phyloP scores from a whole-genome alignment of 2,113 vertebrate species.

The Aldabrachelys gigantea region DNA sequence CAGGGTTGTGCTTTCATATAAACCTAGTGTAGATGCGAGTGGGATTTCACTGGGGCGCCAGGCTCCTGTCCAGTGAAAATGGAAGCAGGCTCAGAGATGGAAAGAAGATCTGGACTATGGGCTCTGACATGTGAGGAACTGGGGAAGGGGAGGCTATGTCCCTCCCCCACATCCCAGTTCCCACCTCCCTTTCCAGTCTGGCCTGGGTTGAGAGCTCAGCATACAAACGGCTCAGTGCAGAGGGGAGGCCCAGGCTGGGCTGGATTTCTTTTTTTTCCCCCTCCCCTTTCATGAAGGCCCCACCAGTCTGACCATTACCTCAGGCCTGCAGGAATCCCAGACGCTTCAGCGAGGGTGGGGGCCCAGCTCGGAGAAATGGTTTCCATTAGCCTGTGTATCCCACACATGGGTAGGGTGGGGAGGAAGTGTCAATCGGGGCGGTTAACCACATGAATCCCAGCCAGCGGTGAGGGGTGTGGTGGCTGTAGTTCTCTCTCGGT shows the following conservation, averaged over 20 bases:
- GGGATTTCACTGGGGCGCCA: not conserved
- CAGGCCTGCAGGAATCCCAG: not conserved
- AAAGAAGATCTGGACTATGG: not conserved
- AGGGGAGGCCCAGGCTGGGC: not conserved
- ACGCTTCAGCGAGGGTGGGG: accelerated
- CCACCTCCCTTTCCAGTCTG: not conserved
- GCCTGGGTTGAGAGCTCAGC: not conserved
- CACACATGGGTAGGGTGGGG: accelerated
- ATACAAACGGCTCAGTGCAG: accelerated
- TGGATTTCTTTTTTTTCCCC: not conserved
- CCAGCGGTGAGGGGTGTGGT: not conserved
- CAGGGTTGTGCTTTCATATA: not conserved
- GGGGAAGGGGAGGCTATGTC: not conserved
- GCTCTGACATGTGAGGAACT: not conserved
- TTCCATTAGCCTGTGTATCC: not conserved
- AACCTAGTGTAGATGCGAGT: not conserved
- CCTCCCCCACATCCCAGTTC: not conserved
- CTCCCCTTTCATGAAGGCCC: accelerated
- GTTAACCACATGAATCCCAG: not conserved
- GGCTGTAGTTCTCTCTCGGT: not conserved
- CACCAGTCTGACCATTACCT: not conserved
- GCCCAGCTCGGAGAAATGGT: accelerated
- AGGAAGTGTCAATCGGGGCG: not conserved
- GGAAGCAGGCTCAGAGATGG: not conserved
- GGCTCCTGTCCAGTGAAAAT: not conserved